These are phyloP conservation scores for Tetropium fuscum DNA, from an alignment of 2,888 invertebrate genomes.

Conservation along the genomic window DNA sequence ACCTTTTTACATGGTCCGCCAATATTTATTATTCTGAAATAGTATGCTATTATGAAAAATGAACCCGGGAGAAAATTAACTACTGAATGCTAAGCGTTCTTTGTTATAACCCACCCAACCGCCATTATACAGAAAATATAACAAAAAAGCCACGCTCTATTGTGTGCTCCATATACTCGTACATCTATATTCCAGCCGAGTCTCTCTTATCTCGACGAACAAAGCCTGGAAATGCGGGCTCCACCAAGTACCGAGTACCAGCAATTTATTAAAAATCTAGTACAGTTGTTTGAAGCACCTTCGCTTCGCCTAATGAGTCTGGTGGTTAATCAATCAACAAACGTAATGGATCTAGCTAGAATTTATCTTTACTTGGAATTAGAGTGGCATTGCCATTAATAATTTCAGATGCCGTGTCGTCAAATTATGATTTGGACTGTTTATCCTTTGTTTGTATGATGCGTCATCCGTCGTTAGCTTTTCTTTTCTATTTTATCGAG, in stretches of 20 bases:
- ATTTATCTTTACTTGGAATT: background rate
- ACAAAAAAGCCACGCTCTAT: background rate
- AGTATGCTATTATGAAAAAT: no score
- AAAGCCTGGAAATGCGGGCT: background rate
- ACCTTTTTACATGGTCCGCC: no score
- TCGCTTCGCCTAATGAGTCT: constrained; percentile 2
- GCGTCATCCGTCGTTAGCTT: no score
- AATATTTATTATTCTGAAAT: no score
- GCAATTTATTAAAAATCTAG: background rate
- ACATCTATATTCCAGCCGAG: background rate
- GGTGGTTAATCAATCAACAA: background rate
- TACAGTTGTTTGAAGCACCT: background rate
- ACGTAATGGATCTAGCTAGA: constrained; percentile 2
- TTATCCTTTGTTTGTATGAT: no score
- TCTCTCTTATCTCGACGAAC: constrained; percentile 3
- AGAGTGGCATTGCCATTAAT: background rate
- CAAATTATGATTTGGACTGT: no score
- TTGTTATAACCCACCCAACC: no score
- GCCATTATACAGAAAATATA: background rate
- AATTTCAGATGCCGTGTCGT: no score
- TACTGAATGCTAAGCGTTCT: no score
- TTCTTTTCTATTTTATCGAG: no score
- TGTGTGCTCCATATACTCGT: background rate
- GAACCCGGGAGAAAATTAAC: no score
- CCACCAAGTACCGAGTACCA: background rate